Evolutionary conservation across 1,140 invertebrate species (phyloP).

Genomic region (Globodera rostochiensis): DNA sequence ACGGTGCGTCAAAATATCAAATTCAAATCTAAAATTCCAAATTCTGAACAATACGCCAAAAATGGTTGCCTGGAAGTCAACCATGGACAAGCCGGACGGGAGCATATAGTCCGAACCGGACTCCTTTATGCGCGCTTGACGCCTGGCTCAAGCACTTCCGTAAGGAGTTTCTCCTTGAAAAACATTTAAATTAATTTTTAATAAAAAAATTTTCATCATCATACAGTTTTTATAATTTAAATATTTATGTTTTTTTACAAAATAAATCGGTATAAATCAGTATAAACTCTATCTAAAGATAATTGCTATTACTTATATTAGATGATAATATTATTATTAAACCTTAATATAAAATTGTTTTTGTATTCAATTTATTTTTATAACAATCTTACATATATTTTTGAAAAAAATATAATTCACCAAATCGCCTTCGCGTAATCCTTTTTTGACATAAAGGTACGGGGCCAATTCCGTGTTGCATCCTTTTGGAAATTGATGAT

Average conservation of each 20-base stretch:
- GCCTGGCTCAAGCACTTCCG: constrained; percentile 28
- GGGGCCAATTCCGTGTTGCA: not conserved
- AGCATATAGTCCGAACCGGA: constrained; percentile 40
- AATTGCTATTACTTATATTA: no score
- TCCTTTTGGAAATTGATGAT: constrained; percentile 12
- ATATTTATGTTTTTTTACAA: no score
- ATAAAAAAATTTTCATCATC: no score
- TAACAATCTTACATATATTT: no score
- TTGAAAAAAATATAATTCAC: not conserved
- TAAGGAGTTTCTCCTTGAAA: constrained; percentile 27
- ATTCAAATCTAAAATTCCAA: no score
- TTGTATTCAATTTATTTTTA: no score
- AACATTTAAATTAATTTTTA: not conserved
- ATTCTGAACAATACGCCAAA: not conserved
- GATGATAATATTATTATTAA: no score
- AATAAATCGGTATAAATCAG: no score
- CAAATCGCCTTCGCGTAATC: constrained; percentile 19
- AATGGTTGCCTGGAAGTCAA: constrained; percentile 28
- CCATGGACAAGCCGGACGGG: constrained; percentile 34
- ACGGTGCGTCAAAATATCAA: not conserved
- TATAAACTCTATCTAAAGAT: no score
- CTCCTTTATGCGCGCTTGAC: constrained; percentile 29
- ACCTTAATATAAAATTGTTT: no score
- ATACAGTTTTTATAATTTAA: no score
- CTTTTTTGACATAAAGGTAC: constrained; percentile 6